These are phyloP conservation scores for Brachyalestes nurse DNA, from an alignment of 2,797 vertebrate genomes.

Conservation along the genomic window DNA sequence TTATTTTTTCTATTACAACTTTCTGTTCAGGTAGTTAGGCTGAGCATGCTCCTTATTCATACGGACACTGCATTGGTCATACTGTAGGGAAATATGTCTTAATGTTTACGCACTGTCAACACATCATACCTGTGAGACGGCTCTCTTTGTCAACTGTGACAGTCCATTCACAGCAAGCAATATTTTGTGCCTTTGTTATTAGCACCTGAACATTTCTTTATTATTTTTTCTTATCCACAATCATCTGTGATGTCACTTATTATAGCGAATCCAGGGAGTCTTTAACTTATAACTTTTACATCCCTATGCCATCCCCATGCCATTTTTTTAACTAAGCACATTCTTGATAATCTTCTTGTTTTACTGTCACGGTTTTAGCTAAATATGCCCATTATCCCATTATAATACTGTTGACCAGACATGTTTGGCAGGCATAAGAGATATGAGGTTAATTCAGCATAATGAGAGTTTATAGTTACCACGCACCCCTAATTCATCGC, in stretches of 20 bases:
- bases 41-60: background rate
- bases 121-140: background rate
- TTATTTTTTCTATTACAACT: conserved; percentile 17
- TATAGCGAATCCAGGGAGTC: background rate
- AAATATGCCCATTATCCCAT: background rate
- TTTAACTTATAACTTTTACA: no score
- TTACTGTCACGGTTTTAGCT: background rate
- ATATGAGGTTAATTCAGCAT: no score
- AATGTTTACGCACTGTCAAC: conserved; percentile 10
- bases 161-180: background rate
- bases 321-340: background rate
- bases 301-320: no score
- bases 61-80: background rate
- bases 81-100: background rate
- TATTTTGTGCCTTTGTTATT: background rate
- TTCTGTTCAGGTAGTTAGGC: background rate
- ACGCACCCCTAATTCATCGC: no score
- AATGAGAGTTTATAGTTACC: no score
- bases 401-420: no score
- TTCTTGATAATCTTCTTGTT: background rate
- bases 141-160: background rate
- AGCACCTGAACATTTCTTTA: background rate
- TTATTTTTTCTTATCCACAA: background rate
- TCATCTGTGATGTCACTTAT: background rate
- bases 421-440: no score